These are phyloP conservation scores for Blera fallax DNA, from an alignment of 2,888 invertebrate species.

Conservation along the genomic window DNA sequence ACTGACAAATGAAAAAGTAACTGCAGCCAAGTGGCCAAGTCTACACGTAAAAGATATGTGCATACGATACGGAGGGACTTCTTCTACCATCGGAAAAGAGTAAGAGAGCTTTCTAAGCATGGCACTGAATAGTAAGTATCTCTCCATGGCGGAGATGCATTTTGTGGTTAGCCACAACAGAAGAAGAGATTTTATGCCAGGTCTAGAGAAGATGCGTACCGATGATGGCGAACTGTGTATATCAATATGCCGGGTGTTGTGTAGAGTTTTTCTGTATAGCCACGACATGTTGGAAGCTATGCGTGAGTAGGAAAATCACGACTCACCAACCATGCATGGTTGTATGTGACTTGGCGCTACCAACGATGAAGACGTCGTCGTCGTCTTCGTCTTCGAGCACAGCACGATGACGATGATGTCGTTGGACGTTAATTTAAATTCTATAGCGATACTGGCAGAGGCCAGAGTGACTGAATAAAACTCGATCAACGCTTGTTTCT, in stretches of 20 bases:
- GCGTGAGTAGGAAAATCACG: constrained; percentile 41
- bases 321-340: constrained; percentile 30
- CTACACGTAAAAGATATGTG: not conserved
- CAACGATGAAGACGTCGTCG: constrained; percentile 19
- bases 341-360: constrained; percentile 24
- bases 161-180: not conserved
- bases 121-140: constrained; percentile 62
- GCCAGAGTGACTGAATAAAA: constrained; percentile 80
- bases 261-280: not conserved
- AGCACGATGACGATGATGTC: constrained; percentile 14
- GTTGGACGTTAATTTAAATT: constrained; percentile 75
- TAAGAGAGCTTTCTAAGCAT: constrained; percentile 63
- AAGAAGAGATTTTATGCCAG: constrained; percentile 3
- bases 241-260: not conserved
- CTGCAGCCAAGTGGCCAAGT: not conserved
- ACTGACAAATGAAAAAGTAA: constrained; percentile 25
- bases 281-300: constrained; percentile 62
- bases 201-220: constrained; percentile 32
- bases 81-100: constrained; percentile 20
- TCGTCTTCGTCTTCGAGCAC: constrained; percentile 19
- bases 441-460: constrained; percentile 72
- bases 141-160: constrained; percentile 13
- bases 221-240: not conserved
- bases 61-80: constrained; percentile 1
- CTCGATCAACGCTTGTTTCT: constrained; percentile 81